Evolutionary conservation across 2,888 invertebrate genomes (phyloP), one percentile per base, ranked within the genome.

Genomic region (Apamea anceps): DNA sequence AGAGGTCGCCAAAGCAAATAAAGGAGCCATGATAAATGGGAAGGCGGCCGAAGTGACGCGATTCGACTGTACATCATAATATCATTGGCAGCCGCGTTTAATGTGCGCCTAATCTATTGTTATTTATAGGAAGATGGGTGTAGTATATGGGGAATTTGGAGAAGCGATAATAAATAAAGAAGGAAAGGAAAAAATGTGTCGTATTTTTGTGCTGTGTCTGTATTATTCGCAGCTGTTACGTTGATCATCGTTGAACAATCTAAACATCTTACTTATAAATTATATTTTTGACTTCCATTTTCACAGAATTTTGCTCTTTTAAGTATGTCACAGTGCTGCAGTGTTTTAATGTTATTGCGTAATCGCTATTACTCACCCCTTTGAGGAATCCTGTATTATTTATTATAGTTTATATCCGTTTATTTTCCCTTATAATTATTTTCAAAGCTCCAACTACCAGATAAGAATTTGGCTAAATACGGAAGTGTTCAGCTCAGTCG

Each of bases 21-120:
- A 77, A 88, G 45, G 73, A 89, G 48, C 0, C n/a, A 79, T 89
- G 88, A 89, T 85, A 75, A 73, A 89, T 76, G 81, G 1, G 66
- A 57, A 75, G 70, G 42, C 65, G 70, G 54, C 82, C 82, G 68
- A 84, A 84, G 85, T 84, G 85, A 83, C 84, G 79, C 79, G 81
- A 83, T 88, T 83, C 72, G 83, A 84, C 85, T 68, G 77, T 90
- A 88, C 91, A 91, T 91, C 89, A 92, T 92, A 91, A 90, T 90
- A 90, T 87, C 90, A 93, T 92, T 92, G 93, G 93, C 93, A 92
- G 89, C 87, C 88, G 92, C 89, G 86, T 90, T 90, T 90, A 90
- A 89, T 87, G 92, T 90, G 87, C 83, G 89, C 88, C 86, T 90
- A 90, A 92, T 92, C 92, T 91, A 93, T 93, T 93, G 92, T 92